These are phyloP conservation scores for Apamea anceps DNA, from an alignment of 2,888 invertebrate genomes.

Conservation along the genomic window DNA sequence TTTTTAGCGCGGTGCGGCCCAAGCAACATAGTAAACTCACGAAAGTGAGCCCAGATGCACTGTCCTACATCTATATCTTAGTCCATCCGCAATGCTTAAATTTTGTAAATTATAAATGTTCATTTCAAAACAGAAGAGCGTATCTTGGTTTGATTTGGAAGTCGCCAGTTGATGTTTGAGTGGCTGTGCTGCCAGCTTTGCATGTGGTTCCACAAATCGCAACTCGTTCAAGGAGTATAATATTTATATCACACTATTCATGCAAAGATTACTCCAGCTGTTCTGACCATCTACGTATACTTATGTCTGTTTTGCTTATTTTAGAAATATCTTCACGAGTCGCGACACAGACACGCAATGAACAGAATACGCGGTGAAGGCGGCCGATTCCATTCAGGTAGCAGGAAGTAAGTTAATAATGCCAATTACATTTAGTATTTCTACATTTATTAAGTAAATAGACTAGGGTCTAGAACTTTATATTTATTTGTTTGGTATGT, in stretches of 20 bases:
- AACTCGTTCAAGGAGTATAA: background rate
- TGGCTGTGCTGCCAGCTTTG: background rate
- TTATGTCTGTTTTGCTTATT: conserved; percentile 61
- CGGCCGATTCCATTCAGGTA: conserved; percentile 96
- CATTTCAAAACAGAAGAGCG: background rate
- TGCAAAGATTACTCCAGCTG: no score
- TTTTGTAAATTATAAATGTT: background rate
- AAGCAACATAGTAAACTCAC: background rate
- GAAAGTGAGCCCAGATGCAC: background rate
- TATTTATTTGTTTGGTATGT: conserved; percentile 58
- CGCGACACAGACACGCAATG: conserved; percentile 99
- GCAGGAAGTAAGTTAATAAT: conserved; percentile 82
- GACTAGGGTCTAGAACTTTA: conserved; percentile 16
- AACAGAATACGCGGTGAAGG: conserved; percentile 99
- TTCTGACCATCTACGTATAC: background rate
- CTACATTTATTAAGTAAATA: background rate
- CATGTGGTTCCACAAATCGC: background rate
- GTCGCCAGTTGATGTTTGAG: background rate
- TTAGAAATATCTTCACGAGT: conserved; percentile 99
- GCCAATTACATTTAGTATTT: background rate
- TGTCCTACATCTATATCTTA: background rate
- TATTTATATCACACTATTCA: background rate
- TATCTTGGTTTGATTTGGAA: background rate
- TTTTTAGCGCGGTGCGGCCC: background rate
- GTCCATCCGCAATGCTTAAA: background rate